Evolutionary conservation across 1,140 invertebrate genomes (phyloP), one percentile per base, ranked within the genome.

Genomic region (Chymomyza costata): DNA sequence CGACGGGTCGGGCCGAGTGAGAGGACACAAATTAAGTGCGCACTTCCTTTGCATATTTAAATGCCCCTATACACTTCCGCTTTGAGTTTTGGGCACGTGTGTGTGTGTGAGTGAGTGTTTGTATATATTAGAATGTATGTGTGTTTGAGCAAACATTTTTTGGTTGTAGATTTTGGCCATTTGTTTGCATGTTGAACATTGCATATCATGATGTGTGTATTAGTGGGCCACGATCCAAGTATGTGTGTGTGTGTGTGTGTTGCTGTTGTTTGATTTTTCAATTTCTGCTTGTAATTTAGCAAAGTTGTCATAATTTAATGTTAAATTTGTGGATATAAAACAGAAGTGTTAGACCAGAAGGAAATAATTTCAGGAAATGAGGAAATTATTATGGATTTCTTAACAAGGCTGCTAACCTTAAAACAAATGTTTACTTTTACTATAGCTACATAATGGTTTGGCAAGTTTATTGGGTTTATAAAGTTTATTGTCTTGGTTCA

Each of bases 11-110:
- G 71, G 73, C 71, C n/a, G 80, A 80, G 67, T n/a, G 13, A 10
- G 66, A 78, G 71, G 73, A 78, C 71, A 78, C 71, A 78, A 78
- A 78, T 78, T 78, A 78, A 78, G 71, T 78, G 71, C 71, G 80
- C 64, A 78, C 71, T 78, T 78, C 71, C 71, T 78, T 80, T 78
- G 71, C 71, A 78, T 78, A 78, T 78, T 78, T 78, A 78, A 78
- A 78, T 78, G 73, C 73, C 71, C 71, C 73, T 78, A 78, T 78
- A 80, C 71, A 78, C 71, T 80, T 78, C 71, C 71, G 71, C 59
- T 80, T 67, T 66, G 62, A 71, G 71, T 25, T 25, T 8, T 63
- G 49, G 45, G 51, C 35, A 54, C 14, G 15, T 52, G 47, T 57
- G 25, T 37, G 32, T 47, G 18, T 13, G 38, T 34, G 28, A 28